Conservation (phyloP, 2,888 invertebrate genomes). For the Capitulum mitella region DNA sequence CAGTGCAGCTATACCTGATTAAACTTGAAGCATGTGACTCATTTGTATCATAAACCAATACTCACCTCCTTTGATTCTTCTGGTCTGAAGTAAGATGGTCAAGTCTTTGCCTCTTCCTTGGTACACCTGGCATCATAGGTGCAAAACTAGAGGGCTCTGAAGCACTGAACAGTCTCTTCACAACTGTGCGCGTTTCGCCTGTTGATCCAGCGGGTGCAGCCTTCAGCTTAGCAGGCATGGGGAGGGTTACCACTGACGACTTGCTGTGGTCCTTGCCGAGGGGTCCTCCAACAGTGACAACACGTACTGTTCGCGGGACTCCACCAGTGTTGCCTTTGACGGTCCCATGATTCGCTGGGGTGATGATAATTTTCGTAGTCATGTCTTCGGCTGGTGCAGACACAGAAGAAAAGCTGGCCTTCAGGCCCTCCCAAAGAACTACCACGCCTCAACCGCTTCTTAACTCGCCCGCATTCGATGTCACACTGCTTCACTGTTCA, state of each 20-base stretch:
- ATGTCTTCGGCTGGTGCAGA: neutral
- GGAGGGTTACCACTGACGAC: neutral
- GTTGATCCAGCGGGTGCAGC: too few relatives aligned
- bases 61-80: slow-evolving; percentile 35
- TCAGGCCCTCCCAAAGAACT: neutral
- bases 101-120: slow-evolving; percentile 34
- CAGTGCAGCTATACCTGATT: too few relatives aligned
- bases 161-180: neutral
- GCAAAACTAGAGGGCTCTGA: too few relatives aligned
- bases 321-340: neutral
- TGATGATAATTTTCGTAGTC: slow-evolving; percentile 13
- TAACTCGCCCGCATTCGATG: neutral
- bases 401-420: neutral
- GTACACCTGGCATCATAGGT: neutral
- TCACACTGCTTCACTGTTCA: neutral
- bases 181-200: neutral
- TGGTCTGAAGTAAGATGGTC: slow-evolving; percentile 34
- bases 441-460: too few relatives aligned
- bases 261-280: neutral
- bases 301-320: neutral
- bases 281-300: neutral
- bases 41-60: too few relatives aligned
- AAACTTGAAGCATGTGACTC: too few relatives aligned
- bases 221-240: neutral
- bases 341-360: neutral